Evolutionary conservation across 92 coral and sea anemone genomes (phyloP), one percentile per base, ranked within the genome.

Genomic region (Phymanthus crucifer): DNA sequence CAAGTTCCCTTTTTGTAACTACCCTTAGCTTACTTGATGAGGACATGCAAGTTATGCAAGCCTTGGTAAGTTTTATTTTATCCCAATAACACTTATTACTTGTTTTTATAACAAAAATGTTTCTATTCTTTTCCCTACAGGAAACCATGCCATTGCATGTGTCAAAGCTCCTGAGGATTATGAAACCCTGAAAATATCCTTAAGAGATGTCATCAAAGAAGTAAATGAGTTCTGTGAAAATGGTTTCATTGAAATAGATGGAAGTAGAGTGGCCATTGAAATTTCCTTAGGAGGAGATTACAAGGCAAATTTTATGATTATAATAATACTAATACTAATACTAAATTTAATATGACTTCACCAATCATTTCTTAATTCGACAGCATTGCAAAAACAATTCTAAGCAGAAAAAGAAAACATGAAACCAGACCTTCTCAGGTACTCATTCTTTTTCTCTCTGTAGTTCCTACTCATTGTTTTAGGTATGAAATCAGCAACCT

Each of bases 151-250:
- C 19, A 69, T 69, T 17, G 73, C 73, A n/a, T 29, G 21, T 5
- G 73, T 69, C 21, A 69, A 69, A 35, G 73, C 73, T 69, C 73
- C 73, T n/a, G 73, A 69, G 35, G 35, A 69, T 24, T 33, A 69
- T 69, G 73, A 69, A 24, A 36, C 73, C 73, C 73, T 69, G 31
- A 69, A 69, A 36, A 33, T 24, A 17, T 69, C 34, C 36, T 36
- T 69, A n/a, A 69, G 35, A 32, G 73, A 69, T 32, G 73, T 69
- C 34, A 24, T 69, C 38, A 33, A 3, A n/a, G 32, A 69, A n/a
- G 36, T 69, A 18, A 69, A 69, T 69, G 73, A 69, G 43, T 3
- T 38, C 9, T 38, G 43, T 9, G 43, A 38, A 38, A 9, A 38
- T 38, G 43, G 43, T 38, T 38, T 38, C 43, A 38, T 38, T 9